These are phyloP conservation scores for Altica lythri DNA, from an alignment of 2,888 invertebrate species.

Conservation along the genomic window DNA sequence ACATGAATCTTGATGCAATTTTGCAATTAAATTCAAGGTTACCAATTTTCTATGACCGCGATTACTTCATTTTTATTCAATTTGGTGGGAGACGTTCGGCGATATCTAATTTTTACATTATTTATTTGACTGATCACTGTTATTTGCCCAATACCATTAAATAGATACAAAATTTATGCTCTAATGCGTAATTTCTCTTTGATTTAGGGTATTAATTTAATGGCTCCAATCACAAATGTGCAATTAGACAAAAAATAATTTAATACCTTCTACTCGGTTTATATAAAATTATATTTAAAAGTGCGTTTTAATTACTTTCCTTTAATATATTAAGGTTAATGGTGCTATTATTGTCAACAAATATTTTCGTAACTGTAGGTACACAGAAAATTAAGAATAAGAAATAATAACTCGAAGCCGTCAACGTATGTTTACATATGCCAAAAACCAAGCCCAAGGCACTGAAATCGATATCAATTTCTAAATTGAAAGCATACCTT, in stretches of 20 bases:
- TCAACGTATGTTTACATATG: constrained; percentile 16
- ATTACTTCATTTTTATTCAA: constrained; percentile 38
- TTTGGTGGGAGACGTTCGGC: constrained; percentile 18
- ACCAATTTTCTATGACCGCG: constrained; percentile 49
- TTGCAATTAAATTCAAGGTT: constrained; percentile 51
- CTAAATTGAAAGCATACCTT: constrained; percentile 51
- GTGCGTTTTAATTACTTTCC: no score
- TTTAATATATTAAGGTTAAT: no score
- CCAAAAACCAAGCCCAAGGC: constrained; percentile 41
- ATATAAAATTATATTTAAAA: no score
- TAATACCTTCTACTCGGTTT: no score
- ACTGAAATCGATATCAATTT: constrained; percentile 51
- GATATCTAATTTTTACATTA: constrained; percentile 2
- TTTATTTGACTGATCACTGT: constrained; percentile 28
- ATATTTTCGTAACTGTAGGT: no score
- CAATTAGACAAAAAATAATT: constrained; percentile 15
- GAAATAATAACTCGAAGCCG: neutral
- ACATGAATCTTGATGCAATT: constrained; percentile 49
- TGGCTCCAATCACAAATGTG: constrained; percentile 14
- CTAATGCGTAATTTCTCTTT: constrained; percentile 32
- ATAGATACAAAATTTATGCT: constrained; percentile 30
- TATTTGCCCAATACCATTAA: constrained; percentile 30
- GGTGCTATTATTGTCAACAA: no score
- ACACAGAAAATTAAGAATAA: no score
- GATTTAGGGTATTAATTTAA: constrained; percentile 29